These are phyloP conservation scores for Meloe dianella DNA, from an alignment of 2,888 invertebrate species.

Conservation along the genomic window DNA sequence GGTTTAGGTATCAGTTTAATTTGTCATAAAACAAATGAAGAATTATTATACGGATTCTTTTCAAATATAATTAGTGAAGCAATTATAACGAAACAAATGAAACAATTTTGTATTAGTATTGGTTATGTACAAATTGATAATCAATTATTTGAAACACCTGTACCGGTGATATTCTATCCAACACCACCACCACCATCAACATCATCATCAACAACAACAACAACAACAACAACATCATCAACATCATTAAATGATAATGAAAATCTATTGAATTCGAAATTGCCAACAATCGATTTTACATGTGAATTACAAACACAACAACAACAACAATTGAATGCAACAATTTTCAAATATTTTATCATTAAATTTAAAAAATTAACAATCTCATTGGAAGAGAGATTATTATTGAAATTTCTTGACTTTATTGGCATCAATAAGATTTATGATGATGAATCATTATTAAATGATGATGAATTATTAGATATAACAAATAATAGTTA, in stretches of 20 bases:
- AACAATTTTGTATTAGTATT: slow-evolving; percentile 74
- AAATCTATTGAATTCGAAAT: slow-evolving; percentile 34
- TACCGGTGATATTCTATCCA: slow-evolving; percentile 84
- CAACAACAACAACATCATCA: not conserved
- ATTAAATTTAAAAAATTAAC: slow-evolving; percentile 83
- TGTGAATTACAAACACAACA: slow-evolving; percentile 65
- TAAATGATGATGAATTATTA: not conserved
- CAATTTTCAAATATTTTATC: slow-evolving; percentile 86
- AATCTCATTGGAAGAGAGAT: slow-evolving; percentile 85
- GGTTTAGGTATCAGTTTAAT: slow-evolving; percentile 82
- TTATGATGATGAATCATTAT: not conserved
- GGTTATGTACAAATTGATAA: slow-evolving; percentile 87
- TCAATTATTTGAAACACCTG: slow-evolving; percentile 82
- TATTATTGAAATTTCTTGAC: slow-evolving; percentile 74
- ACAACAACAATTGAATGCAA: slow-evolving; percentile 69
- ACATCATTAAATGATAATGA: not conserved
- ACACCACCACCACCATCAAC: slow-evolving; percentile 51
- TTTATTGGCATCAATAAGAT: slow-evolving; percentile 60
- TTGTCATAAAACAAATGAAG: slow-evolving; percentile 76
- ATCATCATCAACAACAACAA: not conserved
- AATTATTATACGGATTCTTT: slow-evolving; percentile 78
- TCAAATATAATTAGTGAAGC: slow-evolving; percentile 70
- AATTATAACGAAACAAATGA: slow-evolving; percentile 62
- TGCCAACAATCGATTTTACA: slow-evolving; percentile 81
- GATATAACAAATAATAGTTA: not conserved